These are phyloP conservation scores for Sicus ferrugineus DNA, from an alignment of 2,888 invertebrate species.

Conservation along the genomic window DNA sequence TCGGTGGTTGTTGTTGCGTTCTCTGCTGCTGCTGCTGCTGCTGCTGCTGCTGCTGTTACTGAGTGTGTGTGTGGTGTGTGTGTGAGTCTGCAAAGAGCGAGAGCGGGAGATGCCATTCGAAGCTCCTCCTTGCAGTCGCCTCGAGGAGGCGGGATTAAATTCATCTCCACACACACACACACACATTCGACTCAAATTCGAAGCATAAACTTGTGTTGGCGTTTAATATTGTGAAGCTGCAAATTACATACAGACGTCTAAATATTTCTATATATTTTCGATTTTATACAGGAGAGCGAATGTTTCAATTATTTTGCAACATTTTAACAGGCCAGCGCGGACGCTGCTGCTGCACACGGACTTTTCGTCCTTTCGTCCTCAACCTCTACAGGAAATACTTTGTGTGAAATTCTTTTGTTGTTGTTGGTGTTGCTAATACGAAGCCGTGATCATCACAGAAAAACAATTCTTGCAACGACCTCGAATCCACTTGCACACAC, in stretches of 20 bases:
- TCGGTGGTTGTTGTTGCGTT: neutral
- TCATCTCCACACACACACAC: slow-evolving; percentile 1
- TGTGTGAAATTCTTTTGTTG: too few relatives aligned
- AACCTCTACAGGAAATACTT: neutral
- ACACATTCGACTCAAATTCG: too few relatives aligned
- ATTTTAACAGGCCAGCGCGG: slow-evolving; percentile 54
- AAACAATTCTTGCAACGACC: too few relatives aligned
- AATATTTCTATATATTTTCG: too few relatives aligned
- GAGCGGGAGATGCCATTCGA: neutral
- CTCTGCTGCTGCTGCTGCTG: neutral
- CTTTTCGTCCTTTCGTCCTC: neutral
- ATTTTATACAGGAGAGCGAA: neutral
- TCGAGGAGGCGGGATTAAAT: slow-evolving; percentile 32
- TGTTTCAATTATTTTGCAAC: slow-evolving; percentile 58
- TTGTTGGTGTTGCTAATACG: too few relatives aligned
- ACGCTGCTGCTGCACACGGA: neutral
- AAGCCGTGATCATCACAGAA: too few relatives aligned
- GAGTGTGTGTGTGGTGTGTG: neutral
- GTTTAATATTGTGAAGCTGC: too few relatives aligned
- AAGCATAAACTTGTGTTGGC: too few relatives aligned
- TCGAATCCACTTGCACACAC: too few relatives aligned
- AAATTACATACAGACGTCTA: too few relatives aligned
- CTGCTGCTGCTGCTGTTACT: neutral
- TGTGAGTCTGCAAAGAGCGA: too few relatives aligned
- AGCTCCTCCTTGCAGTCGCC: slow-evolving; percentile 27